Evolutionary conservation across 53 echinoderm and acorn worm genomes (phyloP).

Genomic region (Crossaster papposus): DNA sequence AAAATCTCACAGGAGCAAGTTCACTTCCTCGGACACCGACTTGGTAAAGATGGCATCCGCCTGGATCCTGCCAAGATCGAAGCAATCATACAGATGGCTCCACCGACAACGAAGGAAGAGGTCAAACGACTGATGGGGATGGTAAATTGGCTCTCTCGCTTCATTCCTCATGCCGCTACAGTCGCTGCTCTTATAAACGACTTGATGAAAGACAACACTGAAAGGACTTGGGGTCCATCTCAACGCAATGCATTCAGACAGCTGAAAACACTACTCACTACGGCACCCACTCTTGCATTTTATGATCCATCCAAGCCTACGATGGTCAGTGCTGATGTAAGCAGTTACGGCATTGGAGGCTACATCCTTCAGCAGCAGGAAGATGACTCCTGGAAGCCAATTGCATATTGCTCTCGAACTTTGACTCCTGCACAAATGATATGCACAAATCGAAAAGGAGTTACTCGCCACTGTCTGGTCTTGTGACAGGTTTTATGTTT

Average conservation of each 20-base stretch:
- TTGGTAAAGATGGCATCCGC: conserved; percentile 10
- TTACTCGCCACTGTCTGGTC: conserved; percentile 28
- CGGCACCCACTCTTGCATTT: not conserved
- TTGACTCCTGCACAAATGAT: not conserved
- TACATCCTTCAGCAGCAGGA: conserved; percentile 16
- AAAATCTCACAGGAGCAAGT: no score
- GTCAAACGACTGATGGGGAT: conserved; percentile 15
- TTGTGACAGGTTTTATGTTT: not conserved
- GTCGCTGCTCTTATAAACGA: conserved; percentile 19
- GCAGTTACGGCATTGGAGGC: conserved; percentile 36
- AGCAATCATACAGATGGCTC: conserved; percentile 21
- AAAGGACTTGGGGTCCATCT: conserved; percentile 21
- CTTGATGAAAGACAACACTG: conserved; percentile 18
- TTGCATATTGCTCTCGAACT: conserved; percentile 5
- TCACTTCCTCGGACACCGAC: no score
- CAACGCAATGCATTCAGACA: not conserved
- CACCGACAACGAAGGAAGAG: conserved; percentile 23
- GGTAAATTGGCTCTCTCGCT: not conserved
- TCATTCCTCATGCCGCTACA: conserved; percentile 4
- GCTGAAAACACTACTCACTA: conserved; percentile 18
- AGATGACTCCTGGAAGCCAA: conserved; percentile 18
- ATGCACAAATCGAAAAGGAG: conserved; percentile 36
- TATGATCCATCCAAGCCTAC: not conserved
- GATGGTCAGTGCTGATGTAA: conserved; percentile 43
- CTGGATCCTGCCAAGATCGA: conserved; percentile 28